A percentile compares a stretch with the other conserved stretches of the same genome.
Evolutionary conservation across 2,888 invertebrate genomes (phyloP).

Genomic region (Merodon equestris): DNA sequence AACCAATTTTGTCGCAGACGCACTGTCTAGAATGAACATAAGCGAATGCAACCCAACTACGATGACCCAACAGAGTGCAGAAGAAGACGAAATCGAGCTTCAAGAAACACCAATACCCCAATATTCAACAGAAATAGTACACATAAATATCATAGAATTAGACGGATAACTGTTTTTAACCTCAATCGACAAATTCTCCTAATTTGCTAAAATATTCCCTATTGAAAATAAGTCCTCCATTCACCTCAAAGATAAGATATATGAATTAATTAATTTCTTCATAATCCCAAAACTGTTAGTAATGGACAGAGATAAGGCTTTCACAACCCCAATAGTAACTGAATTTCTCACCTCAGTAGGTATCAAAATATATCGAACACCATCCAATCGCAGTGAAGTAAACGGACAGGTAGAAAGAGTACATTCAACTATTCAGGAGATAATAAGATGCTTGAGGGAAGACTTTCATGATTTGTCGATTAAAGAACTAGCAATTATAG

Average conservation of each 20-base stretch:
- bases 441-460: not conserved
- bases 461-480: not conserved
- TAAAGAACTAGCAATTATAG: conserved; percentile 7
- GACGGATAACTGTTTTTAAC: conserved; percentile 10
- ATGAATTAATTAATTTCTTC: conserved; percentile 1
- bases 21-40: not conserved
- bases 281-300: conserved; percentile 5
- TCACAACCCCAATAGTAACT: conserved; percentile 5
- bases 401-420: conserved; percentile 10
- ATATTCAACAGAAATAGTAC: not conserved
- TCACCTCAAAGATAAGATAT: conserved; percentile 5
- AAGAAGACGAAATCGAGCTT: not conserved
- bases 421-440: not conserved
- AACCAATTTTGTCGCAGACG: conserved; percentile 2
- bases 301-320: conserved; percentile 14
- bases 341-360: not conserved
- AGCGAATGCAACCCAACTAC: conserved; percentile 4
- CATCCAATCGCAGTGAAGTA: conserved; percentile 3
- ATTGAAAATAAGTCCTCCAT: conserved; percentile 11
- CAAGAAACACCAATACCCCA: conserved; percentile 5
- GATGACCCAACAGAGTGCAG: conserved; percentile 3
- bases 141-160: conserved; percentile 1
- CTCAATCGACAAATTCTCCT: not conserved
- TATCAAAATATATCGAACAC: not conserved
- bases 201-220: conserved; percentile 10